Evolutionary conservation across 2,797 vertebrate genomes (phyloP).

Genomic region (Gambusia yucatana): DNA sequence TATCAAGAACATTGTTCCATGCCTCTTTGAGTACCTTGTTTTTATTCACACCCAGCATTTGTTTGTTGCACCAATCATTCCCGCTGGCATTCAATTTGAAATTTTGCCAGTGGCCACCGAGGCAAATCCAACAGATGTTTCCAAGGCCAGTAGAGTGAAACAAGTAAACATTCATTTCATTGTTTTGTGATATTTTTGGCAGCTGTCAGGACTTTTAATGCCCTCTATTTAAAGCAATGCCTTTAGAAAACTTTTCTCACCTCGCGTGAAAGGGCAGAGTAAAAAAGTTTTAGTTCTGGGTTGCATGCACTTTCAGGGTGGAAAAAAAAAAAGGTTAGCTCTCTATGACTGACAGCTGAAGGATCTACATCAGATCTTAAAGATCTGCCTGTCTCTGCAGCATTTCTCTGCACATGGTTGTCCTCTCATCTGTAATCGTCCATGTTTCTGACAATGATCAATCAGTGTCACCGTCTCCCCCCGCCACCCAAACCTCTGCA

Average conservation of each 20-base stretch:
- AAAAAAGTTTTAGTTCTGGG: conserved; percentile 46
- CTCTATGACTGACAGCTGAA: conserved; percentile 69
- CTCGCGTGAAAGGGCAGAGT: conserved; percentile 36
- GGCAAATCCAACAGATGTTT: conserved; percentile 73
- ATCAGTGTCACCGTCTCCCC: conserved; percentile 31
- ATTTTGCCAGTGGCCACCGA: conserved; percentile 53
- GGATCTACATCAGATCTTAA: conserved; percentile 59
- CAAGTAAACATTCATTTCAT: conserved; percentile 65
- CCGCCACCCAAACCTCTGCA: conserved; percentile 16
- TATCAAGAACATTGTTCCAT: conserved; percentile 16
- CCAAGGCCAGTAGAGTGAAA: conserved; percentile 60
- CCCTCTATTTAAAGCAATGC: conserved; percentile 42
- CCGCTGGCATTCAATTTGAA: conserved; percentile 45
- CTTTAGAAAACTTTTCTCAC: conserved; percentile 55
- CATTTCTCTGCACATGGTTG: conserved; percentile 43
- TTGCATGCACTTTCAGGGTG: conserved; percentile 23
- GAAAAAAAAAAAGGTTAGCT: conserved; percentile 1
- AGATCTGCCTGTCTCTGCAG: conserved; percentile 49
- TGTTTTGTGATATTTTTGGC: conserved; percentile 57
- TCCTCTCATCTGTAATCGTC: conserved; percentile 62
- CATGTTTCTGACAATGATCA: conserved; percentile 66
- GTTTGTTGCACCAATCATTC: conserved; percentile 5
- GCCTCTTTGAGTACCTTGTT: conserved; percentile 31
- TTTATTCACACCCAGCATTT: conserved; percentile 24
- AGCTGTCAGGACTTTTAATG: conserved; percentile 43